Evolutionary conservation across 1,140 invertebrate species (phyloP).

Genomic region (Drosophila tristis): DNA sequence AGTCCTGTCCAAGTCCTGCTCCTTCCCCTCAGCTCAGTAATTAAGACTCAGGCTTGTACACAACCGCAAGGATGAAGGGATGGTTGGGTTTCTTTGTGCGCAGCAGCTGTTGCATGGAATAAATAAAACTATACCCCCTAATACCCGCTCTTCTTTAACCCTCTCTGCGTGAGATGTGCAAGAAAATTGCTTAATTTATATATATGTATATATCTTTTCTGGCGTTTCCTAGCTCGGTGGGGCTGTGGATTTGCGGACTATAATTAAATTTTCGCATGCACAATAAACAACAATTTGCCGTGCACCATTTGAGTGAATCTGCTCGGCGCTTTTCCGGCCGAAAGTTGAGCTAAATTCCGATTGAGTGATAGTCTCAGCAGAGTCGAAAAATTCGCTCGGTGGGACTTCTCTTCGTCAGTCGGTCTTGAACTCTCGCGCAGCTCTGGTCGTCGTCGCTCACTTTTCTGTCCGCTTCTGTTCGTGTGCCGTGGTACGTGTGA

Average conservation of each 20-base stretch:
- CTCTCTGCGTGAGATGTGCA: constrained; percentile 36
- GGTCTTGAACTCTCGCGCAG: constrained; percentile 65
- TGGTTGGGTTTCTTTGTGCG: constrained; percentile 32
- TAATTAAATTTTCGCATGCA: constrained; percentile 50
- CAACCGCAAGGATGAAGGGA: neutral
- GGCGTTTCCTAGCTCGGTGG: neutral
- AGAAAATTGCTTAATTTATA: constrained; percentile 26
- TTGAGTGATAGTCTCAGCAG: constrained; percentile 28
- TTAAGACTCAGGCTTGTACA: constrained; percentile 8
- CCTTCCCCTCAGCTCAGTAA: constrained; percentile 8
- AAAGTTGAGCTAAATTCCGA: constrained; percentile 43
- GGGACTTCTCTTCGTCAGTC: constrained; percentile 60
- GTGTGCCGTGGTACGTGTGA: constrained; percentile 14
- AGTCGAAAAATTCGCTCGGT: constrained; percentile 39
- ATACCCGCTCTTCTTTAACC: neutral
- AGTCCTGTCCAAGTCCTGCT: constrained; percentile 7
- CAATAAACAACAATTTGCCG: constrained; percentile 29
- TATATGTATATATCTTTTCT: constrained; percentile 6
- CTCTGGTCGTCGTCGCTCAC: constrained; percentile 51
- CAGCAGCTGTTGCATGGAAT: constrained; percentile 56
- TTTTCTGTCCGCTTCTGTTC: constrained; percentile 13
- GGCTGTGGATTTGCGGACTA: constrained; percentile 13
- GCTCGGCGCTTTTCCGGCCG: constrained; percentile 26
- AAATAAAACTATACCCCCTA: neutral
- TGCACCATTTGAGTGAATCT: constrained; percentile 48